phyloP scores from a whole-genome alignment of 1,140 invertebrate genomes.

The Armadillidium nasatum region DNA sequence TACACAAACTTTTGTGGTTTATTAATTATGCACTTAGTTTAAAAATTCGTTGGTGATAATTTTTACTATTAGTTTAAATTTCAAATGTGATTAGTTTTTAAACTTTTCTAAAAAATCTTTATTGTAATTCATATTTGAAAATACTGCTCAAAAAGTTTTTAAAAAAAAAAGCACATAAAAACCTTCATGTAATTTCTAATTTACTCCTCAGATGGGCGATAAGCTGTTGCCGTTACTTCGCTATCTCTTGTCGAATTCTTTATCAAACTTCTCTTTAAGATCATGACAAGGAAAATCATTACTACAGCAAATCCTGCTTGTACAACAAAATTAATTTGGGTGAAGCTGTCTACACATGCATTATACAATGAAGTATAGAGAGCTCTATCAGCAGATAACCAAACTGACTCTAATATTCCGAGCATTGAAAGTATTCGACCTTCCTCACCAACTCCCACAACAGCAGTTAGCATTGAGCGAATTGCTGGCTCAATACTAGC shows the following conservation, averaged over 20 bases:
- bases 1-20: no score
- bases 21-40: no score
- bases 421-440: constrained; percentile 32
- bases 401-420: constrained; percentile 34
- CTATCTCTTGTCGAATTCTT: not conserved
- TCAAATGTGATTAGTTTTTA: no score
- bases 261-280: not conserved
- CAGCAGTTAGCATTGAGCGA: constrained; percentile 31
- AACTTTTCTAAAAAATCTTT: no score
- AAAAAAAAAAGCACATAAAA: no score
- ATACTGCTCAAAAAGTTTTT: no score
- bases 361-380: constrained; percentile 35
- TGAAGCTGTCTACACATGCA: constrained; percentile 29
- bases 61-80: no score
- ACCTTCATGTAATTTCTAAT: no score
- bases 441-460: constrained; percentile 25
- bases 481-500: constrained; percentile 35
- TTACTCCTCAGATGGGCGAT: no score
- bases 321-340: constrained; percentile 38
- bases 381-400: constrained; percentile 27
- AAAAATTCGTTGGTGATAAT: no score
- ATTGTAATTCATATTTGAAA: no score
- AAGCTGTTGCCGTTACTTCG: not conserved
- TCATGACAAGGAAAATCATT: constrained; percentile 7
- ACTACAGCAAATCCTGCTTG: constrained; percentile 22